These are phyloP conservation scores for Takifugu flavidus DNA, from an alignment of 2,113 vertebrate species.

Conservation along the genomic window DNA sequence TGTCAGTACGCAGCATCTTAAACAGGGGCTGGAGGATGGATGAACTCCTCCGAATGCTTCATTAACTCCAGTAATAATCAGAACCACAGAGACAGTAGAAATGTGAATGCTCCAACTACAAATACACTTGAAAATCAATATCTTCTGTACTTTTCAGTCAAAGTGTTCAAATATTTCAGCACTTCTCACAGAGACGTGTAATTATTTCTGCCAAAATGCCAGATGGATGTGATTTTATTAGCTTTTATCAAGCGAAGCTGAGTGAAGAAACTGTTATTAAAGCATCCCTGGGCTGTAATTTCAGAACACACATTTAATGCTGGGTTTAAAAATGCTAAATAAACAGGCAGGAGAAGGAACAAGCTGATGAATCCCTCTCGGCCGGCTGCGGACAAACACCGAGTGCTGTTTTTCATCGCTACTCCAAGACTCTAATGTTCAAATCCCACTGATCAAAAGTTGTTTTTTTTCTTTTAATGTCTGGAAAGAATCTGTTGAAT, in stretches of 20 bases:
- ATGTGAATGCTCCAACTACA: no score
- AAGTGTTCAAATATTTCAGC: no score
- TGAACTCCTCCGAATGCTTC: no score
- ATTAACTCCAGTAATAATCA: no score
- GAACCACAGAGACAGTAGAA: no score
- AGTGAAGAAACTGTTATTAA: neutral
- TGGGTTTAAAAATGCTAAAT: constrained; percentile 13
- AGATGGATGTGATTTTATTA: no score
- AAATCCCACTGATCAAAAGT: constrained; percentile 15
- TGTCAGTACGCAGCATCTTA: constrained; percentile 56
- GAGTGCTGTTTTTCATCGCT: constrained; percentile 1
- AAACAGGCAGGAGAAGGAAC: neutral
- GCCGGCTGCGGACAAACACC: constrained; percentile 4
- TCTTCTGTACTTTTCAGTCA: no score
- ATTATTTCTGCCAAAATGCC: no score
- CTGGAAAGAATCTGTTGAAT: constrained; percentile 29
- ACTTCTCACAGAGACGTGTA: no score
- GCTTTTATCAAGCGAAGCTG: constrained; percentile 2
- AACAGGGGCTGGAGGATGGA: constrained; percentile 36
- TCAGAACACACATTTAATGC: neutral
- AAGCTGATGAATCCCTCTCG: constrained; percentile 4
- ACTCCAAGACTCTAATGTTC: constrained; percentile 9
- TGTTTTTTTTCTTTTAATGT: constrained; percentile 10
- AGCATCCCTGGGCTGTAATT: neutral
- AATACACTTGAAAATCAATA: no score